phyloP scores from a whole-genome alignment of 2,113 vertebrate genomes.

The Hystrix cristata region DNA sequence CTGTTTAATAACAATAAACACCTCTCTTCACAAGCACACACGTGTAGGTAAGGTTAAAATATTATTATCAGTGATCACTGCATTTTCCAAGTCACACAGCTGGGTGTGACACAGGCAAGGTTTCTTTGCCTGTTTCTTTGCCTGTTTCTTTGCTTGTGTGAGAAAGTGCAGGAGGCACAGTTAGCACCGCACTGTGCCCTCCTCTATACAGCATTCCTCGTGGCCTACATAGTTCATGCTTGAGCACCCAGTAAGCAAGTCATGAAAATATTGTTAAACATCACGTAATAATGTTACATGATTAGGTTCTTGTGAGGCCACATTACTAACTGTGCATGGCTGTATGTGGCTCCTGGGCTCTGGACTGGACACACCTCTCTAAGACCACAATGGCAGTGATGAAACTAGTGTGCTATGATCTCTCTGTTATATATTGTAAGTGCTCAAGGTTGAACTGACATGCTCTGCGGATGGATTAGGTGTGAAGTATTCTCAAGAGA shows the following conservation, averaged over 20 bases:
- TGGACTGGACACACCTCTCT: neutral
- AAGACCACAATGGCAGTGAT: neutral
- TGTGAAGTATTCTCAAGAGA: neutral
- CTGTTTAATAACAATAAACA: neutral
- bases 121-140: neutral
- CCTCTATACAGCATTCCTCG: neutral
- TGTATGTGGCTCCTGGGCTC: neutral
- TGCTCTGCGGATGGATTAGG: neutral
- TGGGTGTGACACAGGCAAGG: neutral
- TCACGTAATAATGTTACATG: neutral
- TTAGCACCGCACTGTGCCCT: neutral
- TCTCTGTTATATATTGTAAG: neutral
- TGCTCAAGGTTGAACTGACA: neutral
- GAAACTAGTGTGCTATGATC: neutral
- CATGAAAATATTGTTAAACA: neutral
- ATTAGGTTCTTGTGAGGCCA: neutral
- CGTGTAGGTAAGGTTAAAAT: neutral
- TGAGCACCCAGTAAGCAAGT: neutral
- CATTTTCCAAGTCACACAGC: neutral
- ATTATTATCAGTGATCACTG: neutral
- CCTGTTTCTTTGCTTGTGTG: neutral
- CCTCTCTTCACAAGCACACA: neutral
- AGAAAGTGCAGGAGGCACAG: neutral
- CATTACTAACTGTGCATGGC: neutral
- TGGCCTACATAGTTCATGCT: neutral